These are phyloP conservation scores for Crotalus tigris DNA, from an alignment of 2,113 vertebrate species.

Conservation along the genomic window DNA sequence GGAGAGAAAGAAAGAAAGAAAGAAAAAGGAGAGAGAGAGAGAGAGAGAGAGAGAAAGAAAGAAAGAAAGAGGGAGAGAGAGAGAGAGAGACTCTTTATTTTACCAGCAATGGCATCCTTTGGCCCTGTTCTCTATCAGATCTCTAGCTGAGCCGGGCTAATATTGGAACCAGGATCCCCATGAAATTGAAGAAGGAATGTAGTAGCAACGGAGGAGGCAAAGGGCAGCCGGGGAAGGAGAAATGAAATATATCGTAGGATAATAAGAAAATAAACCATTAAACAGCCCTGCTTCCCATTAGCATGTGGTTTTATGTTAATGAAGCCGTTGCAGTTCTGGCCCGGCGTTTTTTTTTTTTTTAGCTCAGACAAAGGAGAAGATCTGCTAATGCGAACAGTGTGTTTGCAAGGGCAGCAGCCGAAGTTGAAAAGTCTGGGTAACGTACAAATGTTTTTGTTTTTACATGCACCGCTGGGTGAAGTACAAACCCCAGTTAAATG, in stretches of 20 bases:
- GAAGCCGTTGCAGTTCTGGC: constrained; percentile 70
- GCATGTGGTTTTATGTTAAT: constrained; percentile 76
- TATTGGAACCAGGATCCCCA: constrained; percentile 26
- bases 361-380: constrained; percentile 69
- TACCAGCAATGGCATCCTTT: neutral
- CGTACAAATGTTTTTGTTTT: constrained; percentile 62
- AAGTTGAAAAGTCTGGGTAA: constrained; percentile 67
- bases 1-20: no score
- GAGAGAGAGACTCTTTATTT: neutral
- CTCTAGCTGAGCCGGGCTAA: constrained; percentile 16
- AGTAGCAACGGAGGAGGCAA: constrained; percentile 56
- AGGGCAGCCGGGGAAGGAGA: constrained; percentile 31
- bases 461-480: constrained; percentile 55
- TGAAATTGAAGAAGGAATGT: constrained; percentile 54
- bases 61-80: accelerated
- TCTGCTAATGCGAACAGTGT: constrained; percentile 71
- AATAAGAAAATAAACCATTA: constrained; percentile 75
- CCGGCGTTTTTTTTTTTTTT: constrained; percentile 57
- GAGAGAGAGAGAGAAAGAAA: no score
- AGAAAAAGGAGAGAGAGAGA: no score
- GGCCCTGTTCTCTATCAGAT: neutral
- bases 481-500: constrained; percentile 51
- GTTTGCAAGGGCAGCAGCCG: constrained; percentile 64
- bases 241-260: constrained; percentile 72
- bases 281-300: constrained; percentile 70